Percentiles rank a stretch among this genome's conserved stretches.
Conservation (phyloP, 2,797 vertebrate species). For the Chelmon rostratus region DNA sequence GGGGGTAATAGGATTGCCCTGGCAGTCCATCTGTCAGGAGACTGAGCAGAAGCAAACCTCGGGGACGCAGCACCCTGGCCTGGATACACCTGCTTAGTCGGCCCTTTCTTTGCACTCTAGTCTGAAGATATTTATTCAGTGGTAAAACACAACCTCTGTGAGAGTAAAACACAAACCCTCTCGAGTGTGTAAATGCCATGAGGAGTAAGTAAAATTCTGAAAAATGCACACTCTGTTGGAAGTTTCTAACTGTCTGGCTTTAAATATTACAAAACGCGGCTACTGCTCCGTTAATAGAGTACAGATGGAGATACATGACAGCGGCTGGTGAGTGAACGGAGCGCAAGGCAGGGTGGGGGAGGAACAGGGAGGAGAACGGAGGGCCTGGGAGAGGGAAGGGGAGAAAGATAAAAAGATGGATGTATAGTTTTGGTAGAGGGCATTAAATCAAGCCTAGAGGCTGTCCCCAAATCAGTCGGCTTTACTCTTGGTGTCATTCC, state of each 20-base stretch:
- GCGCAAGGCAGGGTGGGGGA: slow-evolving; percentile 60
- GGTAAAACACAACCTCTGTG: slow-evolving; percentile 51
- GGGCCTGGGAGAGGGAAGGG: slow-evolving; percentile 50
- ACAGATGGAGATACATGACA: slow-evolving; percentile 74
- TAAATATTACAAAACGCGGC: slow-evolving; percentile 56
- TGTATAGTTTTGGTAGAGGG: slow-evolving; percentile 82
- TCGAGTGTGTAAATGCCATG: slow-evolving; percentile 61
- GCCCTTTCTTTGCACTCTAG: slow-evolving; percentile 59
- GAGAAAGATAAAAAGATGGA: slow-evolving; percentile 80
- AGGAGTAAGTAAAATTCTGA: slow-evolving; percentile 40
- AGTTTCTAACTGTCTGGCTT: slow-evolving; percentile 54
- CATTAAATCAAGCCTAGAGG: slow-evolving; percentile 85
- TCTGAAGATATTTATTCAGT: slow-evolving; percentile 63
- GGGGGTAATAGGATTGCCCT: slow-evolving; percentile 85
- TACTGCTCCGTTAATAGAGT: slow-evolving; percentile 66
- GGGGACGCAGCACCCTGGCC: slow-evolving; percentile 66
- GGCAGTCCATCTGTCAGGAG: slow-evolving; percentile 81
- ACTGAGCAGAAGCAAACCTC: slow-evolving; percentile 73
- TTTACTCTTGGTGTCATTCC: slow-evolving; percentile 85
- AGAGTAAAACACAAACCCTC: slow-evolving; percentile 40
- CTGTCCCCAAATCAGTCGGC: slow-evolving; percentile 80
- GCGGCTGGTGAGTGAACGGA: slow-evolving; percentile 59
- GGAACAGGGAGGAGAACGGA: slow-evolving; percentile 40
- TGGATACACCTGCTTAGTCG: slow-evolving; percentile 71
- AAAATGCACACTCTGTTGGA: slow-evolving; percentile 26